A percentile compares a stretch with the other conserved stretches of the same genome.
phyloP scores from a whole-genome alignment of 2,113 vertebrate species.

The Nothocercus nigrocapillus region DNA sequence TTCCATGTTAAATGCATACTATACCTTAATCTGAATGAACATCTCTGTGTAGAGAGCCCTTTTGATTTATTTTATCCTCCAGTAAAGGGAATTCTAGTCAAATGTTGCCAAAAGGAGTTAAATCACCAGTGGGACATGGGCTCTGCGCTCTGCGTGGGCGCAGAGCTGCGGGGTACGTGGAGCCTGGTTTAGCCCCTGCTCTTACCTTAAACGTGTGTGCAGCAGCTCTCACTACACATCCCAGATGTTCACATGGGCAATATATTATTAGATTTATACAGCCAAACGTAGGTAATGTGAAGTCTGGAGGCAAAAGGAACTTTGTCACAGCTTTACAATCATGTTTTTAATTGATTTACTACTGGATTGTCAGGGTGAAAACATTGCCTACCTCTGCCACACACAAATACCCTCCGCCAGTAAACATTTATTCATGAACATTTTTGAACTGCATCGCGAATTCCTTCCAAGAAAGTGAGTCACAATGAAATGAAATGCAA shows the following conservation, averaged over 20 bases:
- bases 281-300: not conserved
- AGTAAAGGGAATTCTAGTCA: slow-evolving; percentile 35
- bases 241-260: not conserved
- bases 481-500: slow-evolving; percentile 25
- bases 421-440: slow-evolving; percentile 2
- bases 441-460: not conserved
- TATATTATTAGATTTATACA: not conserved
- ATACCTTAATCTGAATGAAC: not conserved
- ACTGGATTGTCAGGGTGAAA: slow-evolving; percentile 16
- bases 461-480: slow-evolving; percentile 19
- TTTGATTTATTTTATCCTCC: slow-evolving; percentile 31
- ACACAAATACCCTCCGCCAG: not conserved
- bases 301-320: slow-evolving; percentile 13
- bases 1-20: slow-evolving; percentile 1
- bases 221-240: not conserved
- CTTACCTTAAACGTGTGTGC: not conserved
- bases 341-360: slow-evolving; percentile 56
- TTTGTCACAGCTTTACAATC: slow-evolving; percentile 18
- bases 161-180: not conserved
- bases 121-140: not conserved
- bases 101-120: slow-evolving; percentile 45
- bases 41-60: not conserved
- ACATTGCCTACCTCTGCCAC: not conserved
- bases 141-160: not conserved
- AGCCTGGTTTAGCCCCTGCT: not conserved